Evolutionary conservation across 2,888 invertebrate species (phyloP).

Genomic region (Coelogynopora nodosa): DNA sequence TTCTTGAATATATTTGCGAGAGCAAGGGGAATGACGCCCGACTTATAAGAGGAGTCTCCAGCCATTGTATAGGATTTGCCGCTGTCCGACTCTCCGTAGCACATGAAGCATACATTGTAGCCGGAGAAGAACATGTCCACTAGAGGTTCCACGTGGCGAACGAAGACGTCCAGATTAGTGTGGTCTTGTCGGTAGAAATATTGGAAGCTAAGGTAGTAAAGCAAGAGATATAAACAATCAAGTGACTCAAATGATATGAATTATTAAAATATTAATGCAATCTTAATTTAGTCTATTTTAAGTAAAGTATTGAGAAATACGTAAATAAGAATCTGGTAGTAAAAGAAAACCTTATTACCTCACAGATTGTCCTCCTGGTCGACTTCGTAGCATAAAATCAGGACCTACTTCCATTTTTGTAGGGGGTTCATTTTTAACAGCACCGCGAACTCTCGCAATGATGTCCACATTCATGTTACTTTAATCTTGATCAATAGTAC

Average conservation of each 20-base stretch:
- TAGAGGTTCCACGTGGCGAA: slow-evolving; percentile 52
- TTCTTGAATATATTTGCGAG: slow-evolving; percentile 55
- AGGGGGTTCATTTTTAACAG: slow-evolving; percentile 52
- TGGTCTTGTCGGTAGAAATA: slow-evolving; percentile 52
- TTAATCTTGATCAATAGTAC: too few species aligned
- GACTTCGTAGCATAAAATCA: slow-evolving; percentile 51
- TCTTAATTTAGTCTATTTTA: background rate
- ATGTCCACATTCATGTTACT: slow-evolving; percentile 55
- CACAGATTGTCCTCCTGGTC: slow-evolving; percentile 52
- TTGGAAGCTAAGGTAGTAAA: slow-evolving; percentile 52
- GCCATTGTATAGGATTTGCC: slow-evolving; percentile 57
- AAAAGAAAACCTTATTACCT: slow-evolving; percentile 50
- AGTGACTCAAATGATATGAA: too few species aligned
- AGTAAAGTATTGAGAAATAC: background rate
- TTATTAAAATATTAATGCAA: background rate
- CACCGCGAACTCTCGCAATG: slow-evolving; percentile 54
- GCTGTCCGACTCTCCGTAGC: slow-evolving; percentile 56
- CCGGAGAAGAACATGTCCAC: slow-evolving; percentile 56
- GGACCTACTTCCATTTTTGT: slow-evolving; percentile 52
- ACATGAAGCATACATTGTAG: slow-evolving; percentile 56
- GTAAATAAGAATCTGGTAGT: background rate
- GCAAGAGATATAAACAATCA: background rate
- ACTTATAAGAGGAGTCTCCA: slow-evolving; percentile 53
- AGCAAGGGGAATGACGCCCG: slow-evolving; percentile 55
- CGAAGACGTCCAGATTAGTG: slow-evolving; percentile 54